Conservation (phyloP, 2,113 vertebrate genomes). For the Pelecanus crispus region DNA sequence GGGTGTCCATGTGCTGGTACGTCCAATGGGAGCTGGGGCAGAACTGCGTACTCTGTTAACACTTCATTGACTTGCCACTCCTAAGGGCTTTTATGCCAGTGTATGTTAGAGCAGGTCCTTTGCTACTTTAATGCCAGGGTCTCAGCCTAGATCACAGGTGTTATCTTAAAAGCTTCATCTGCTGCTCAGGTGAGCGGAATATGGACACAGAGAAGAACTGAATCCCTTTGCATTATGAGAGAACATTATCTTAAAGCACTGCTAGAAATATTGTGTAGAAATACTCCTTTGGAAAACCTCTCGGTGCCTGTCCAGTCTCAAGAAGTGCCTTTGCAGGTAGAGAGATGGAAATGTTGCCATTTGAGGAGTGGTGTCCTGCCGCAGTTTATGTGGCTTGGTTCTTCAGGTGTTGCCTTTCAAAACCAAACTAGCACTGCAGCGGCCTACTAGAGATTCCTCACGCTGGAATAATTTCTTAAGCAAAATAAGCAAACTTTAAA, state of each 20-base stretch:
- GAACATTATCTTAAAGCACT: background rate
- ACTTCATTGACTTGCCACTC: background rate
- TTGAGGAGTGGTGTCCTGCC: background rate
- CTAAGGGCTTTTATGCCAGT: background rate
- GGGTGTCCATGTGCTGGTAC: accelerated
- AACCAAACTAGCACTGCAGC: background rate
- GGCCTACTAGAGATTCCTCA: background rate
- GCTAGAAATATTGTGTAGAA: background rate
- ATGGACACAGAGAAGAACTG: background rate
- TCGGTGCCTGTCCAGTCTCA: background rate
- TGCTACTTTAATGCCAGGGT: background rate
- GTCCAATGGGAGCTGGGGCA: background rate
- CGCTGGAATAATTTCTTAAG: background rate
- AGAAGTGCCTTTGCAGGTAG: background rate
- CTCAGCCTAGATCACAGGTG: background rate
- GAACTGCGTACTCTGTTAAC: background rate
- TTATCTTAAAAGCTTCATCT: background rate
- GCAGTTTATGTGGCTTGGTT: background rate
- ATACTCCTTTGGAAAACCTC: background rate
- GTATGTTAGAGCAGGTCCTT: background rate
- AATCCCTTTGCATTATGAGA: background rate
- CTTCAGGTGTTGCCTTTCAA: background rate
- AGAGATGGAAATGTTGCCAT: background rate
- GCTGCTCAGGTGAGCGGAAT: background rate
- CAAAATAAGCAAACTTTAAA: background rate